Conservation (phyloP, 2,797 vertebrate species). For the Myotis pilosus region DNA sequence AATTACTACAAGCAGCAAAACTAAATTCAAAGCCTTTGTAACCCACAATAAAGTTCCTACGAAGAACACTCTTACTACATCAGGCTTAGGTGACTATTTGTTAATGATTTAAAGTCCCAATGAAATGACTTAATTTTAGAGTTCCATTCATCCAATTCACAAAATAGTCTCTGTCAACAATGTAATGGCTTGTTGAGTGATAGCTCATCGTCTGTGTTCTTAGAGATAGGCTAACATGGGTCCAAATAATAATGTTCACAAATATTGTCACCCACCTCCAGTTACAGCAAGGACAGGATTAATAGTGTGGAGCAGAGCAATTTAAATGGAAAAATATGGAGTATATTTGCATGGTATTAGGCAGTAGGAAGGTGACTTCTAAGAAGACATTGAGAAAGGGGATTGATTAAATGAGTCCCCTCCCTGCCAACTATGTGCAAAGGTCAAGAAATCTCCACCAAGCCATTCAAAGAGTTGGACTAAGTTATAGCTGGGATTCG, state of each 20-base stretch:
- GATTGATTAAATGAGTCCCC: neutral
- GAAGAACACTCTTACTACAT: constrained; percentile 46
- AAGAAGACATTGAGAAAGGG: neutral
- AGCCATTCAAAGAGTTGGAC: neutral
- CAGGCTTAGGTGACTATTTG: constrained; percentile 58
- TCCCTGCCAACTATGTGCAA: neutral
- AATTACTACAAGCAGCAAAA: constrained; percentile 69
- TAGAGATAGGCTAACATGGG: constrained; percentile 48
- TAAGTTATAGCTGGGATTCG: neutral
- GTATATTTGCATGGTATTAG: neutral
- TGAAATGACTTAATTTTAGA: constrained; percentile 66
- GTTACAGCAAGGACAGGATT: neutral
- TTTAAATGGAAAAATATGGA: constrained; percentile 51
- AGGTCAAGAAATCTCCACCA: neutral
- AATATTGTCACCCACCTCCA: neutral
- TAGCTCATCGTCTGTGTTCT: constrained; percentile 32
- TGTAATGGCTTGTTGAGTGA: constrained; percentile 62
- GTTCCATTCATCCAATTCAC: constrained; percentile 59
- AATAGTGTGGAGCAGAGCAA: neutral
- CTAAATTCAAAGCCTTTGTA: constrained; percentile 62
- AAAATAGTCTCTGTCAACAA: constrained; percentile 58
- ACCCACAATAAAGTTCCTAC: constrained; percentile 63
- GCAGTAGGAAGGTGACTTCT: constrained; percentile 2
- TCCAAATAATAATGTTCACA: constrained; percentile 43
- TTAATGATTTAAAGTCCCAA: constrained; percentile 74